Evolutionary conservation across 2,113 vertebrate species (phyloP).

Genomic region (Artemisiospiza belli): DNA sequence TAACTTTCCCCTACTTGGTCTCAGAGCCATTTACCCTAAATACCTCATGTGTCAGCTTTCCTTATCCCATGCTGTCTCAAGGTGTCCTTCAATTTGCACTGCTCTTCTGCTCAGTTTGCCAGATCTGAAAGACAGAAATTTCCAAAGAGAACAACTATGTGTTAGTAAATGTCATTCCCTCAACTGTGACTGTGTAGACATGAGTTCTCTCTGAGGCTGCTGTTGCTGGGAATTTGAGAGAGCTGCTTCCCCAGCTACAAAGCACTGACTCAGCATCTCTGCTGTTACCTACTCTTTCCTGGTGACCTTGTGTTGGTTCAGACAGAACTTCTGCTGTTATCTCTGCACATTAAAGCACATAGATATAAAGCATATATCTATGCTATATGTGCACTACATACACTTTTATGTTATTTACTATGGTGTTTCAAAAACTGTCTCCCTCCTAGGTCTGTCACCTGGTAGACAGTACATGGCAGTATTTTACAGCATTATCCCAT

Average conservation of each 20-base stretch:
- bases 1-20: background rate
- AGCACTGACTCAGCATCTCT: background rate
- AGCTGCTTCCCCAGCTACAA: background rate
- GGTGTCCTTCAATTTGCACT: background rate
- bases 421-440: background rate
- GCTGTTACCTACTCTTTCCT: background rate
- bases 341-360: background rate
- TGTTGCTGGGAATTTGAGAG: background rate
- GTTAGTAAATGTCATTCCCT: background rate
- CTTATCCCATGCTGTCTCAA: rapidly evolving
- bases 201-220: background rate
- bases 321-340: background rate
- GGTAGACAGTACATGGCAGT: background rate
- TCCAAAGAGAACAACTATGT: background rate
- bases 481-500: background rate
- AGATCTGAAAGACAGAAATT: background rate
- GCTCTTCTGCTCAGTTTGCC: background rate
- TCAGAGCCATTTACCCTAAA: background rate
- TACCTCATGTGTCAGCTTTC: background rate
- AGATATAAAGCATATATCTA: too few relatives aligned
- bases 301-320: background rate
- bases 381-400: too few relatives aligned
- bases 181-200: background rate
- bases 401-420: background rate
- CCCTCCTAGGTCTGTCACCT: background rate